phyloP scores from a whole-genome alignment of 2,797 vertebrate genomes.

The Argya squamiceps region DNA sequence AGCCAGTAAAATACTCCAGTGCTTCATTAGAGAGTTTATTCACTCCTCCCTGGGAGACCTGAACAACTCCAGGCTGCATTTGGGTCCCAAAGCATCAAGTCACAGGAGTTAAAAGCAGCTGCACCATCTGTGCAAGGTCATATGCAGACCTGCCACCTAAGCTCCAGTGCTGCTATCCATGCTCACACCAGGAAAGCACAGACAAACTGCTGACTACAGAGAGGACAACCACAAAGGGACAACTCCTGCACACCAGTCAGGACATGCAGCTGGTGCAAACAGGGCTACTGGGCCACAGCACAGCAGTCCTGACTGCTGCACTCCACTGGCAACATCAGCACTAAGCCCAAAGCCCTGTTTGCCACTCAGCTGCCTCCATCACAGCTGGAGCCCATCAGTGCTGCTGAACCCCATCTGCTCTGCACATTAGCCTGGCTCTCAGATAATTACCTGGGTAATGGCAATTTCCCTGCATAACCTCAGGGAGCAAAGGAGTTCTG shows the following conservation, averaged over 20 bases:
- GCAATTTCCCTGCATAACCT: neutral
- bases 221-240: neutral
- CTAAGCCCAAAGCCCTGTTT: neutral
- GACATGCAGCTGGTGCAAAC: neutral
- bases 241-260: neutral
- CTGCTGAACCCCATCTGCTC: neutral
- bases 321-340: neutral
- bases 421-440: neutral
- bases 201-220: neutral
- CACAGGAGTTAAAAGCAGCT: neutral
- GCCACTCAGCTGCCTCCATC: neutral
- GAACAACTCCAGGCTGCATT: fast-evolving
- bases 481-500: neutral
- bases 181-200: neutral
- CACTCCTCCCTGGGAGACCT: neutral
- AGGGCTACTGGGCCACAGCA: neutral
- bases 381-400: neutral
- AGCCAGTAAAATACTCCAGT: neutral
- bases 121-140: neutral
- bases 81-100: neutral
- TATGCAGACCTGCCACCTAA: neutral
- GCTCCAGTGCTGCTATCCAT: neutral
- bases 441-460: neutral
- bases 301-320: neutral
- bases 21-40: neutral